Base-by-base conservation (phyloP, 1,140 invertebrate species). In the Trypoxylus dichotomus region DNA sequence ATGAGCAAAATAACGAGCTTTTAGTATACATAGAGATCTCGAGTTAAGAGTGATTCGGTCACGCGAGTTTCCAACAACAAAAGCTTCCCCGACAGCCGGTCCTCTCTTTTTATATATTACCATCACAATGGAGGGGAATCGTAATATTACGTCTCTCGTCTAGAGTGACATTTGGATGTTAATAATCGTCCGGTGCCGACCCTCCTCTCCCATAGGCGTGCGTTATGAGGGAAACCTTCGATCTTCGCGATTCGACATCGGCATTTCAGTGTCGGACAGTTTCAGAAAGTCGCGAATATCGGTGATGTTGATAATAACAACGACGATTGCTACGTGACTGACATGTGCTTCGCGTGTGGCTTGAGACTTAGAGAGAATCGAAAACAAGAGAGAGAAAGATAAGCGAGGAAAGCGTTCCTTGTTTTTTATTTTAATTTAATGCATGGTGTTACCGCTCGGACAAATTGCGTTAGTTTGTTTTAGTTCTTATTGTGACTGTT, bases 91-190 rank as follows among this genome's bases (percentile, higher is more conserved):
- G n/a, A 8, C 60, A 63, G 43, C 13, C 60, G 60, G 2, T 63
- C 60, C 19, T 19, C 21, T 63, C 19, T 63, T 63, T 63, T 25
- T 63, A 63, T 24, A 13, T 47, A 13, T 19, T 47, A 63, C 10
- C 60, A 63, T 54, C 24, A 75, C 25, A 54, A 81, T 80, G 80
- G 77, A 79, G 80, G 80, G 80, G 80, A 77, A 78, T 73, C 74
- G 42, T 29, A 37, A 75, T 72, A 60, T 77, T 79, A 74, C 79
- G 63, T 63, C 60, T 24, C 13, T 47, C 43, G 43, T 19, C 60
- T 76, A 60, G 43, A 78, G 77, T 78, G 80, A 81, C 80, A 80
- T 81, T 81, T 81, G 37, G 79, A 76, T 72, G 79, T 81, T 81
- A 81, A 81, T 81, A 79, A 80, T 76, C 41, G 63, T 24, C 42